These are phyloP conservation scores for Hydractinia symbiolongicarpus DNA, from an alignment of 30 jellyfish, hydroid and myxozoan species.

Conservation along the genomic window DNA sequence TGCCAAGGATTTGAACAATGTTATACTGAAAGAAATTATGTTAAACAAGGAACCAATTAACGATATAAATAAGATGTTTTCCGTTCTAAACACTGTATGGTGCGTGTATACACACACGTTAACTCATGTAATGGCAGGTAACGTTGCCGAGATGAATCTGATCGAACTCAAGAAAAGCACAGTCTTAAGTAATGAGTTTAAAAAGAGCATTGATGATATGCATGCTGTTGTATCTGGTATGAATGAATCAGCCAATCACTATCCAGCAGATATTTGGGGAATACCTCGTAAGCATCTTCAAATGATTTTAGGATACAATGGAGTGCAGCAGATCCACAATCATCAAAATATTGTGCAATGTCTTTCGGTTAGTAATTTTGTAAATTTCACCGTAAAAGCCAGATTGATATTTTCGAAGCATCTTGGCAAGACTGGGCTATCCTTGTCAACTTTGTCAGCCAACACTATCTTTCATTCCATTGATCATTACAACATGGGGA, in stretches of 20 bases:
- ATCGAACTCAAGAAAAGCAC: background rate
- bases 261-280: constrained; percentile 34
- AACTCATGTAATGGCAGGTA: constrained; percentile 21
- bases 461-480: constrained; percentile 20
- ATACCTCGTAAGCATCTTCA: constrained; percentile 15
- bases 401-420: constrained; percentile 1
- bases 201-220: constrained; percentile 17
- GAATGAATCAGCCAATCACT: constrained; percentile 30
- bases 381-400: constrained; percentile 11
- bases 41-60: background rate
- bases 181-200: background rate
- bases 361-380: background rate
- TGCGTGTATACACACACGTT: constrained; percentile 21
- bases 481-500: constrained; percentile 17
- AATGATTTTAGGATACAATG: constrained; percentile 15
- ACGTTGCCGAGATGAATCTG: constrained; percentile 14
- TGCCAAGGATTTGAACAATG: background rate
- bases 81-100: constrained; percentile 1
- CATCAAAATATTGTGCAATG: constrained; percentile 23
- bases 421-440: constrained; percentile 13
- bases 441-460: constrained; percentile 22
- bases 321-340: constrained; percentile 8
- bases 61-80: background rate
- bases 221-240: constrained; percentile 22
- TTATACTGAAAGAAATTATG: background rate